A percentile compares a stretch with the other conserved stretches of the same genome.
phyloP scores from a whole-genome alignment of 2,888 invertebrate species.

The Macropis europaea region DNA sequence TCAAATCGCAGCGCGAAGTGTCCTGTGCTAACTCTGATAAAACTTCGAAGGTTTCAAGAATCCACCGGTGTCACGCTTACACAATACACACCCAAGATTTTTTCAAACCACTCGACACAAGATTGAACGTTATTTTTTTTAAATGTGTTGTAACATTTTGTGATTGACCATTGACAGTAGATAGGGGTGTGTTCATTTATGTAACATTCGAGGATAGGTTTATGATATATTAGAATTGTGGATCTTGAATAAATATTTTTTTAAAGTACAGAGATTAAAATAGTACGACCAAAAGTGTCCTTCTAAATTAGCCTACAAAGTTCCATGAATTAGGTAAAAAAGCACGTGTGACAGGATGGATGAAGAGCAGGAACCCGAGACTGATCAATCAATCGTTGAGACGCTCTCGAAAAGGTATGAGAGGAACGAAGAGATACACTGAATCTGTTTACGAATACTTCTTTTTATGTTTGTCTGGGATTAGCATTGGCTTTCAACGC shows the following conservation, averaged over 20 bases:
- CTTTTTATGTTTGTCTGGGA: slow-evolving; percentile 8
- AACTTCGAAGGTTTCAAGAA: not conserved
- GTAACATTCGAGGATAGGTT: not conserved
- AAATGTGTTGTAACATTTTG: not conserved
- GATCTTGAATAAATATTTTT: not conserved
- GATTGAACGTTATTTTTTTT: not conserved
- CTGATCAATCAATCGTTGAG: slow-evolving; percentile 10
- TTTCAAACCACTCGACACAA: not conserved
- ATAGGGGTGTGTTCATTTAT: not conserved
- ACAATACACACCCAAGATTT: not conserved
- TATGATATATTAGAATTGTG: not conserved
- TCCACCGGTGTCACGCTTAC: not conserved
- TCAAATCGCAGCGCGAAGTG: not conserved
- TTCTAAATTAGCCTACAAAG: not conserved
- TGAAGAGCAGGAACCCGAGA: slow-evolving; percentile 8
- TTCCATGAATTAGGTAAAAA: not conserved
- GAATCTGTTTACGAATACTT: not conserved
- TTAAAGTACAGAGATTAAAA: not conserved
- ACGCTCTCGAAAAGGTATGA: slow-evolving; percentile 37
- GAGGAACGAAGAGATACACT: not conserved
- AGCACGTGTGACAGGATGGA: slow-evolving; percentile 25
- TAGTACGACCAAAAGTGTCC: not conserved
- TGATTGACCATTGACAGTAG: not conserved
- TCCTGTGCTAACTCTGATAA: not conserved
- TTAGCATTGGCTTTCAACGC: slow-evolving; percentile 63